A percentile compares a stretch with the other conserved stretches of the same genome.
phyloP scores from a whole-genome alignment of 2,888 invertebrate species.

The Pollenia griseotomentosa region DNA sequence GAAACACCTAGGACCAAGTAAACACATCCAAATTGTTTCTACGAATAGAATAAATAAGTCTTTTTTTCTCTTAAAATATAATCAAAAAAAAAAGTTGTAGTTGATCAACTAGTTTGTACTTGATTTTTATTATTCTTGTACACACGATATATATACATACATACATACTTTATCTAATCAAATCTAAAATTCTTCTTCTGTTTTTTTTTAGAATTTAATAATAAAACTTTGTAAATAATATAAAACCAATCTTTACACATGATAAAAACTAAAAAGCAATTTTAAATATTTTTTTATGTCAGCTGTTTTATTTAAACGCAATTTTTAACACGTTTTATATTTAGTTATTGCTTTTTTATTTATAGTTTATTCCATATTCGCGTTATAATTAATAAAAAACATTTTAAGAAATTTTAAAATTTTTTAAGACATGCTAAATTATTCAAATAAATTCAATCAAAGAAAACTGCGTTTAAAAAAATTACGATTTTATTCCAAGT shows the following conservation, averaged over 20 bases:
- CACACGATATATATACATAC: neutral
- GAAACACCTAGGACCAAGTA: neutral
- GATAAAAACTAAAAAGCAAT: conserved; percentile 18
- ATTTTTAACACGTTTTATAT: conserved; percentile 17
- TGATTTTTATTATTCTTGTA: conserved; percentile 22
- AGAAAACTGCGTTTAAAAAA: neutral
- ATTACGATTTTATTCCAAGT: no score
- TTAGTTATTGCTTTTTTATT: conserved; percentile 7
- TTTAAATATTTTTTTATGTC: conserved; percentile 25
- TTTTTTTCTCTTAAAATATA: no score
- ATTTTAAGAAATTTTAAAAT: neutral
- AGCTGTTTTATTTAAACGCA: conserved; percentile 30
- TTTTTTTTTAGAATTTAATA: neutral
- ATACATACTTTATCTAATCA: conserved; percentile 32
- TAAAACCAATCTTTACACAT: conserved; percentile 7
- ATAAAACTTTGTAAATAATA: neutral
- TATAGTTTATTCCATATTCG: conserved; percentile 18
- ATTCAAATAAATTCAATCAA: neutral
- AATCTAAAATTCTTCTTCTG: neutral
- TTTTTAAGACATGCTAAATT: no score
- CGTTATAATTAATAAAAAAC: conserved; percentile 13
- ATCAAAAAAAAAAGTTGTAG: conserved; percentile 6
- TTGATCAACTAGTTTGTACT: conserved; percentile 64
- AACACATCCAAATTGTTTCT: conserved; percentile 18
- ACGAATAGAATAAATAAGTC: no score